Evolutionary conservation across 2,113 vertebrate genomes (phyloP).

Genomic region (Ardeotis arabs): DNA sequence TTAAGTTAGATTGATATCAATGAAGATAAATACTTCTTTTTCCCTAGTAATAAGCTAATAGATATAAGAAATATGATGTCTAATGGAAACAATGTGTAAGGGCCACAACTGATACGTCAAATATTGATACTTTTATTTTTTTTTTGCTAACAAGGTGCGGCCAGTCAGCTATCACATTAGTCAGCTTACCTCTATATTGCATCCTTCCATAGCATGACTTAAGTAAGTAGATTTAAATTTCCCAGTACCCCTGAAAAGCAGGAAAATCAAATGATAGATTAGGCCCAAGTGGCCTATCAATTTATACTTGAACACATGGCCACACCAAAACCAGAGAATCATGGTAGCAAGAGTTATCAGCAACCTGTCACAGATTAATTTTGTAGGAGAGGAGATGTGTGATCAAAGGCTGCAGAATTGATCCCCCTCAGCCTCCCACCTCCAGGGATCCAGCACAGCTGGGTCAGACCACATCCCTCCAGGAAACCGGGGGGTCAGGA

Average conservation of each 20-base stretch:
- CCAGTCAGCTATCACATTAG: neutral
- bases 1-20: neutral
- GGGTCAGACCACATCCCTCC: neutral
- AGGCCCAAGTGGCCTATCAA: neutral
- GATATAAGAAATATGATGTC: neutral
- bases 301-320: neutral
- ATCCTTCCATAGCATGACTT: neutral
- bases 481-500: neutral
- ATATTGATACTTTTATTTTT: neutral
- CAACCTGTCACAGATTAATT: neutral
- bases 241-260: neutral
- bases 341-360: accelerated
- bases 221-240: neutral
- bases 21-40: neutral
- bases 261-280: neutral
- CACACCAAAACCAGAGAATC: neutral
- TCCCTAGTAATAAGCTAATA: neutral
- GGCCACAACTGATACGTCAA: neutral
- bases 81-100: neutral
- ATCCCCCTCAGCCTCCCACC: neutral
- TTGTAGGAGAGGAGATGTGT: neutral
- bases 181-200: neutral
- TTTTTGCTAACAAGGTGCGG: neutral
- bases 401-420: neutral
- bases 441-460: neutral